Base-by-base conservation (phyloP, 1,140 invertebrate species). In the Battus philenor region DNA sequence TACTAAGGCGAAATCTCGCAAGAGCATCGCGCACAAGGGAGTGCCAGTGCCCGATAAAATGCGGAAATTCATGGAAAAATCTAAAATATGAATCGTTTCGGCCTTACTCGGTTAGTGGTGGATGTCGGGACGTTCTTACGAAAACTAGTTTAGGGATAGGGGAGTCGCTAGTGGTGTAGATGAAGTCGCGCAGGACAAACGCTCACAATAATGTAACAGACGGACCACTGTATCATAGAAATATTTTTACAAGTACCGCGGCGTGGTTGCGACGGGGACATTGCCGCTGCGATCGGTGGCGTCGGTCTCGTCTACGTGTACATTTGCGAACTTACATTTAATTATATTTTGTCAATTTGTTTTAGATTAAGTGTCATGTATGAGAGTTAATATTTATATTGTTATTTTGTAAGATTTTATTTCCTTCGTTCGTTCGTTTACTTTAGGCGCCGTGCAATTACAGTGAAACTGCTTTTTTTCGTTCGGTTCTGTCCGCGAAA, bases 301-400 rank as follows among this genome's bases (percentile, higher is more conserved):
- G 67, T 68, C 61, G 63, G 68, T 68, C 57, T 63, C 63, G 57
- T 74, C 58, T 74, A 67, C 62, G 59, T 72, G 65, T 74, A 68
- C 54, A 78, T 63, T 60, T 68, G 62, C 57, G 54, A 60, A 65
- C 38, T 52, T 59, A 66, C 34, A 68, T 52, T 54, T 61, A 65
- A 54, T 50, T 70, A 75, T 83, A 75, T 82, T 77, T 81, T 79
- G 73, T 80, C 76, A 81, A 81, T 81, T 81, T 78, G 66, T 80
- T 80, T 47, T 75, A 78, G 64, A 67, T 59, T 58, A 74, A 75
- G 55, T 55, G 62, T 60, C 62, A 65, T 63, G 52, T 59, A 55
- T 67, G 68, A 70, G 66, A 76, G 55, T 67, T 73, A 66, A 71
- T 73, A 78, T 77, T 77, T 79, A 77, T 77, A 62, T 75, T 64